Conservation (phyloP, 2,797 vertebrate genomes). For the Triplophysa yarkandensis region DNA sequence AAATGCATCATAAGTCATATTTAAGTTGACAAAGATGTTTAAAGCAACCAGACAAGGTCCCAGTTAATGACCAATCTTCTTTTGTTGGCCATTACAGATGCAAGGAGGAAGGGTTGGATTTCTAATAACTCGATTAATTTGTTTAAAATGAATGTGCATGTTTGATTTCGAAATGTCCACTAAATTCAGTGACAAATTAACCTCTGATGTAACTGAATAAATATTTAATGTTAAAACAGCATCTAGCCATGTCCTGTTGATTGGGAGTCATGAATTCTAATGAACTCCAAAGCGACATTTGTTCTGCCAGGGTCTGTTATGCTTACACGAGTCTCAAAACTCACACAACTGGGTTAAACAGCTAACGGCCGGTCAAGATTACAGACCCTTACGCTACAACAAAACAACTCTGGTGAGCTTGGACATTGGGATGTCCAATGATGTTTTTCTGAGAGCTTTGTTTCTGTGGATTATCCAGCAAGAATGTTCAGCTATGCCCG, state of each 20-base stretch:
- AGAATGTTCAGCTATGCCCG: slow-evolving; percentile 8
- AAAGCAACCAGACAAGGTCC: not conserved
- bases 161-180: no score
- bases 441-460: slow-evolving; percentile 16
- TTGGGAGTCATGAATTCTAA: not conserved
- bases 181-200: no score
- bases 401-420: not conserved
- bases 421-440: no score
- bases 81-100: no score
- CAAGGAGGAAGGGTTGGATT: not conserved
- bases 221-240: not conserved
- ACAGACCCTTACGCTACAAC: not conserved
- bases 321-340: not conserved
- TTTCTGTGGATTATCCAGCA: slow-evolving; percentile 22
- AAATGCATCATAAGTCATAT: not conserved
- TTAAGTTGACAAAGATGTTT: not conserved
- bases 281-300: no score
- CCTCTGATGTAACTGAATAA: not conserved
- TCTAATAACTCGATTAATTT: not conserved
- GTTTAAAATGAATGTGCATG: no score
- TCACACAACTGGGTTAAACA: slow-evolving; percentile 21
- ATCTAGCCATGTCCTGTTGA: not conserved
- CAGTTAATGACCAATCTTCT: no score
- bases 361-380: not conserved
- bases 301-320: not conserved